Base-by-base conservation (phyloP, 2,888 invertebrate genomes). In the Neocrepidodera transversa region DNA sequence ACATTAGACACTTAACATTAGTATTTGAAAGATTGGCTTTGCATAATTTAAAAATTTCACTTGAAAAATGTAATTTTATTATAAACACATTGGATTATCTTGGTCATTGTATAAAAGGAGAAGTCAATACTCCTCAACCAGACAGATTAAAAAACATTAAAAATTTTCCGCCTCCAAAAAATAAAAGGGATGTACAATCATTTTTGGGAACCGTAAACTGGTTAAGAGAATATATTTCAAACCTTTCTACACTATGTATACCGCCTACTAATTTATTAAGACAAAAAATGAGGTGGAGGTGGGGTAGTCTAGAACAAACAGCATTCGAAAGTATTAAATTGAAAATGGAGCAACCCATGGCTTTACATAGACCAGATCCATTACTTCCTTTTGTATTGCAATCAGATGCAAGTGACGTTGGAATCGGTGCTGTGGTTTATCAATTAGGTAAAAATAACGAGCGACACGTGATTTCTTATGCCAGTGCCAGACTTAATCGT, bases 391-490 rank as follows among this genome's bases (percentile, higher is more conserved):
- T 20, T 20, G 20, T 23, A 6, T 13, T 43, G 2, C 43, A 43
- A 11, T 20, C 43, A 11, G 43, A 50, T 17, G 14, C 40, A 11
- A 13, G 23, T 14, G 11, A 36, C 20, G 14, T 36, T 11, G 36
- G 69, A 0, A 62, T 67, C 11, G 67, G 65, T 1, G 70, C 69
- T 2, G 72, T 71, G 4, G 56, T 71, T 0, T 69, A 63, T 26
- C 71, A 70, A 50, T 13, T 8, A 16, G 11, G 43, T 30, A 14
- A 30, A 2, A 11, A 26, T 4, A 43, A 49, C 1, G 18, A 49
- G 3, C 36, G 58, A 4, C 17, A 40, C 1, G 54, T 71, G 2
- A 60, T 73, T 7, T 49, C 63, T 32, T 70, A 63, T 50, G 61
- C 63, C 8, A 67, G 64, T 36, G 54, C 65, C n/a, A 58, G 55